phyloP scores from a whole-genome alignment of 2,797 vertebrate genomes.

The Trichosurus vulpecula region DNA sequence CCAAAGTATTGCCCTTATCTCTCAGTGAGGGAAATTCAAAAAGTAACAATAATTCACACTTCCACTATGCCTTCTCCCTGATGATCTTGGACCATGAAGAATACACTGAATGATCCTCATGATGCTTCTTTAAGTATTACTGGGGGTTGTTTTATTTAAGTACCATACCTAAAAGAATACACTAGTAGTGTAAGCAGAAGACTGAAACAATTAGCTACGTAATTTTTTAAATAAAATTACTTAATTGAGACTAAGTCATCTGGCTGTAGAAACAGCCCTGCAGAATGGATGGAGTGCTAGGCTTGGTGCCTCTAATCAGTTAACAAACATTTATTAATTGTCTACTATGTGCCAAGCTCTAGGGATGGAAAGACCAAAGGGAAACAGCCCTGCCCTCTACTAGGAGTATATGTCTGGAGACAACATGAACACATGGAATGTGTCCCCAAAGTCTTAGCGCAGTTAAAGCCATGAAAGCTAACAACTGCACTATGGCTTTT shows the following conservation, averaged over 20 bases:
- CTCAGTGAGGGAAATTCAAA: conserved; percentile 75
- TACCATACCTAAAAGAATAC: conserved; percentile 39
- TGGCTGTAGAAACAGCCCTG: not conserved
- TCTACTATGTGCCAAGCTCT: not conserved
- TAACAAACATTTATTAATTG: not conserved
- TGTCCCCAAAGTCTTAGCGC: not conserved
- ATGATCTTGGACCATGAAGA: conserved; percentile 42
- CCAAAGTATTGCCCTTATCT: conserved; percentile 73
- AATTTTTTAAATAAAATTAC: conserved; percentile 54
- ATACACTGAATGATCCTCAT: conserved; percentile 40
- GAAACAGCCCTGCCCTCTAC: not conserved
- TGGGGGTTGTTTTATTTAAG: conserved; percentile 14
- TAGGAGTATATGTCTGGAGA: not conserved
- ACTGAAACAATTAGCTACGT: conserved; percentile 11
- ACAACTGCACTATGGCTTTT: not conserved
- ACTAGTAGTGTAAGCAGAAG: conserved; percentile 11
- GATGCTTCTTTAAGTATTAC: conserved; percentile 30
- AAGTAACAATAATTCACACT: conserved; percentile 62
- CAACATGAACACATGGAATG: not conserved
- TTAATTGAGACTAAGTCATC: conserved; percentile 40
- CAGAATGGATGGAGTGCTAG: not conserved
- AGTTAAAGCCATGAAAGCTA: not conserved
- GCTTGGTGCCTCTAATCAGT: not conserved
- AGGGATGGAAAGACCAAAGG: not conserved
- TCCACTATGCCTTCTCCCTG: conserved; percentile 10